Conservation (phyloP, 1,140 invertebrate genomes). For the Drosophila tani region DNA sequence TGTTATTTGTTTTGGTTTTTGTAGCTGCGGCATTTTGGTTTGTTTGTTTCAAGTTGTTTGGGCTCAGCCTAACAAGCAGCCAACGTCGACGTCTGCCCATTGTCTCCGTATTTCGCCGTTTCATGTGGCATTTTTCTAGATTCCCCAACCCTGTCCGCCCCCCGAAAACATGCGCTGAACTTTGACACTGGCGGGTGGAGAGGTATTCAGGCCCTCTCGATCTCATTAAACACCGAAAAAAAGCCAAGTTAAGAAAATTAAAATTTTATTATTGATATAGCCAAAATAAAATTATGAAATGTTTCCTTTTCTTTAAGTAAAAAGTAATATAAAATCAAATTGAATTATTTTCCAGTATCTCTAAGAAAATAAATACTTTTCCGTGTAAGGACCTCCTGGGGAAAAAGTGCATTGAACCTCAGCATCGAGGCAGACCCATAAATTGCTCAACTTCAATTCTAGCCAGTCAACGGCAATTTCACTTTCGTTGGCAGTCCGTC, state of each 20-base stretch:
- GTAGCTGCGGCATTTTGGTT: slow-evolving; percentile 67
- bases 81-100: slow-evolving; percentile 75
- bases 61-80: slow-evolving; percentile 67
- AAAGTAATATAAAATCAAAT: neutral
- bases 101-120: slow-evolving; percentile 47
- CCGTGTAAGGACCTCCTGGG: neutral
- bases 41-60: slow-evolving; percentile 72
- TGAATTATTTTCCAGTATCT: neutral
- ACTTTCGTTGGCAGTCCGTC: slow-evolving; percentile 70
- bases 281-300: neutral
- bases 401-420: slow-evolving; percentile 56
- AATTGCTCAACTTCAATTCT: slow-evolving; percentile 76
- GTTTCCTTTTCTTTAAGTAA: neutral
- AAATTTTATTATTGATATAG: neutral
- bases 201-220: neutral
- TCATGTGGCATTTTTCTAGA: slow-evolving; percentile 74
- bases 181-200: slow-evolving; percentile 61
- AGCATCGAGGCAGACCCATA: slow-evolving; percentile 55
- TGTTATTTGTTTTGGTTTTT: slow-evolving; percentile 44
- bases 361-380: neutral
- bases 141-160: slow-evolving; percentile 65
- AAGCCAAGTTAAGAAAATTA: neutral
- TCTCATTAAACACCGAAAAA: slow-evolving; percentile 3
- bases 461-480: slow-evolving; percentile 44
- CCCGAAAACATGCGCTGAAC: slow-evolving; percentile 74